Base-by-base conservation (phyloP, 2,888 invertebrate genomes). In the Torymus tubicola region DNA sequence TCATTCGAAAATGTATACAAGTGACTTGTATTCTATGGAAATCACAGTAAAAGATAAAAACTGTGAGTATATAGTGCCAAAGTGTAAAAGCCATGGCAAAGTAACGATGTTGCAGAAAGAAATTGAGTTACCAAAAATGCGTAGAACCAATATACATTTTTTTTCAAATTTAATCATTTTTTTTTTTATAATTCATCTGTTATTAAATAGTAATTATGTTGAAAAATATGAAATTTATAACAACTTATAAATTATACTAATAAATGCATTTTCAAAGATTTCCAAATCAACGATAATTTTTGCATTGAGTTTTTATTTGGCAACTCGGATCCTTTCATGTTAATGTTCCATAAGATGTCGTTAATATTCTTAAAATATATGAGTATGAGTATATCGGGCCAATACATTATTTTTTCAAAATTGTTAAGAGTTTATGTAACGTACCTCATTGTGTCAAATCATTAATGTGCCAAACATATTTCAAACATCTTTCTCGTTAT, bases 271-370 rank as follows among this genome's bases (percentile, higher is more conserved):
- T 31, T 8, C 31, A 31, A 31, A 31, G 31, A 2, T 31, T 31
- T 31, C 31, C 1, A 73, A 64, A 63, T 5, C 16, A 60, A 67
- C 63, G 8, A 53, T 21, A 55, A 18, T 63, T 63, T 61, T 69
- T 75, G 31, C 53, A 64, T 77, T 63, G 55, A 71, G 71, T 57
- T 78, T 73, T 68, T 53, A 68, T 65, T 79, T 74, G 79, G 79
- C 79, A 79, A 79, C 73, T 79, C 74, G 68, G 61, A 64, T 69
- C 69, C 21, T 74, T 78, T 24, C 69, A 14, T 18, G 18, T 64
- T 18, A 31, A 31, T 60, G 16, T 52, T 70, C 60, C 42, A 16
- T 24, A 14, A 63, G 57, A 73, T 12, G 24, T 31, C 16, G 3
- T 16, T 63, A 79, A 57, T 31, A 57, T 24, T 57, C 58, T 79